Base-by-base conservation (phyloP, 2,888 invertebrate species). In the Stenotaenia linearis region DNA sequence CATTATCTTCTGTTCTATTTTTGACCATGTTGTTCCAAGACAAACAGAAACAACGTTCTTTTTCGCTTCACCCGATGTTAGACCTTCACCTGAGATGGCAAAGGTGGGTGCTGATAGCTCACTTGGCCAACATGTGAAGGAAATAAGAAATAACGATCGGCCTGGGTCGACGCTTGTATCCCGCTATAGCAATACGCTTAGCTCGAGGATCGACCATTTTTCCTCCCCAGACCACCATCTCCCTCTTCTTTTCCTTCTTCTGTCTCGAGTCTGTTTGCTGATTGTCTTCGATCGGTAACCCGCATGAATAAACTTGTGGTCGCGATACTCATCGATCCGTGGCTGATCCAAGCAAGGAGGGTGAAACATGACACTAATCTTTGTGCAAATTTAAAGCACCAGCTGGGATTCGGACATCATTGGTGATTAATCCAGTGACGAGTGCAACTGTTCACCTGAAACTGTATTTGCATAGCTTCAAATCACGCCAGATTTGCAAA, bases 91-190 rank as follows among this genome's bases (percentile, higher is more conserved):
- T 61, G 61, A 23, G 28, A 61, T 25, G 61, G 61, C 61, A 61
- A 61, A 61, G 61, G 61, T 61, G 61, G 61, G 61, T 61, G 61
- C 61, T 61, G 61, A 61, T 28, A 61, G 61, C 61, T 61, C 61
- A 61, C 61, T 61, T 61, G 61, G 61, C 61, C 61, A 61, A 61
- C 61, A 61, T 61, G 61, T 61, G 61, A 23, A 28, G 61, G 61
- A 61, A 61, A 61, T 61, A 61, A 61, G 61, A 61, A 61, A 61
- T 61, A 61, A 61, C 61, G 61, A 61, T 61, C 61, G 61, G 61
- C 61, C 61, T 61, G 61, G 61, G 61, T 61, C 61, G 23, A 6
- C 61, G 23, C 61, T 23, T 25, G 61, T 23, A 25, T 7, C 12
- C 25, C 12, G 61, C 28, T 61, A 45, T 45, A 45, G 45, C 45